Conservation (phyloP, 2,113 vertebrate genomes). For the Talpa occidentalis region DNA sequence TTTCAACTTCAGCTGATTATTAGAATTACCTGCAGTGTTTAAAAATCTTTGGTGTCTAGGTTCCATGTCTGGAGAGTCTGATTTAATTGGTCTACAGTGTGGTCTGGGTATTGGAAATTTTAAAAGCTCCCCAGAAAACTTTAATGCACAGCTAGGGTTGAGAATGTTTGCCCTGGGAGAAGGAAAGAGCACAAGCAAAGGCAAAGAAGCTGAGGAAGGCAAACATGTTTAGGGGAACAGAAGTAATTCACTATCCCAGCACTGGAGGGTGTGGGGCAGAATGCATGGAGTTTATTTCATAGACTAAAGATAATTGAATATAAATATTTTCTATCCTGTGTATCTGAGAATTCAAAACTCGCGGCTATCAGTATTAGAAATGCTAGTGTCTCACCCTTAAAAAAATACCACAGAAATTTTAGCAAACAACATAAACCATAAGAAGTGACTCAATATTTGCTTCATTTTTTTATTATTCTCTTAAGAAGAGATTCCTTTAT, state of each 20-base stretch:
- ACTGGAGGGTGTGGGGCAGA: background rate
- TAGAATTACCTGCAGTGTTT: background rate
- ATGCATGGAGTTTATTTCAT: background rate
- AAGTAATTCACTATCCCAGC: too few relatives aligned
- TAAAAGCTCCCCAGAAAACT: background rate
- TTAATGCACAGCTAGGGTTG: background rate
- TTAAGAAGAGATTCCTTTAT: background rate
- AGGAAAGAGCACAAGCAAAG: background rate
- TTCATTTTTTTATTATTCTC: background rate
- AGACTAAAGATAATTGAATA: background rate
- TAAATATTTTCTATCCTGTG: background rate
- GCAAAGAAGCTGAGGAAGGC: background rate
- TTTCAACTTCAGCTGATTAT: background rate
- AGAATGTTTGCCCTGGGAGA: background rate
- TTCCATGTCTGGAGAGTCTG: background rate
- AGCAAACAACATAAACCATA: background rate
- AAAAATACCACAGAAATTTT: background rate
- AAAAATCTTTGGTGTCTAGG: background rate
- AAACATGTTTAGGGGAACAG: background rate
- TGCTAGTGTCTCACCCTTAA: background rate
- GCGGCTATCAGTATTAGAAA: background rate
- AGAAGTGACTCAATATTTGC: background rate
- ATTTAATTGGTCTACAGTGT: background rate
- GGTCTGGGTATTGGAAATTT: background rate
- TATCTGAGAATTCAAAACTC: background rate